Conservation (phyloP, 2,888 invertebrate species). For the Mimas tiliae region DNA sequence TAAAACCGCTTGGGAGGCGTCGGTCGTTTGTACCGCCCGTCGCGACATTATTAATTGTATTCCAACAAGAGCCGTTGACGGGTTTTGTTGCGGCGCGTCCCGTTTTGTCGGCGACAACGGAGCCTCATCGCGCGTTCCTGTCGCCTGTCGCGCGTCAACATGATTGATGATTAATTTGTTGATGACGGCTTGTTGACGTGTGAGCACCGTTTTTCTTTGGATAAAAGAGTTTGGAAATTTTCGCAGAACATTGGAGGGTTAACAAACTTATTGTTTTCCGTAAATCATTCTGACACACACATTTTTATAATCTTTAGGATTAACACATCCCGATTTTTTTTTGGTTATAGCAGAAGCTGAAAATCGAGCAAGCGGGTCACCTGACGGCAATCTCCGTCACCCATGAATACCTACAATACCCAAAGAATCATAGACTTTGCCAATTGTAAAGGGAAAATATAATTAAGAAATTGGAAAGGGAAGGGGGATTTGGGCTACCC, state of each 20-base stretch:
- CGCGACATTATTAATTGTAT: conserved; percentile 53
- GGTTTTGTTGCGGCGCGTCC: conserved; percentile 52
- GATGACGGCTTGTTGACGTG: conserved; percentile 27
- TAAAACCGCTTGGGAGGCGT: conserved; percentile 35
- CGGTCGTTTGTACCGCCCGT: conserved; percentile 39
- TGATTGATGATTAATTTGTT: conserved; percentile 36
- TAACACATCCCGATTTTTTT: background rate
- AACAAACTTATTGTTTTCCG: conserved; percentile 17
- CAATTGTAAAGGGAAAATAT: too few relatives aligned
- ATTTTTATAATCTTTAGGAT: background rate
- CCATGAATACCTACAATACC: too few relatives aligned
- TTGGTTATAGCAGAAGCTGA: too few relatives aligned
- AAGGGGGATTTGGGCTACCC: too few relatives aligned
- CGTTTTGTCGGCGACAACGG: conserved; percentile 49
- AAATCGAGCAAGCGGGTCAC: too few relatives aligned
- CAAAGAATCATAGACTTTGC: too few relatives aligned
- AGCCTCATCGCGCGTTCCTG: conserved; percentile 41
- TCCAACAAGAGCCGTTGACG: conserved; percentile 50
- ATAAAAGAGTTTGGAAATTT: conserved; percentile 15
- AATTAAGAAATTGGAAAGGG: too few relatives aligned
- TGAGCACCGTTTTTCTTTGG: conserved; percentile 17
- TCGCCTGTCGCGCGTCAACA: conserved; percentile 31
- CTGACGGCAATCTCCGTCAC: too few relatives aligned
- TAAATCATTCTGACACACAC: background rate
- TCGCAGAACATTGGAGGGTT: conserved; percentile 3